Base-by-base conservation (phyloP, 2,113 vertebrate genomes). In the Spea multiplicata region DNA sequence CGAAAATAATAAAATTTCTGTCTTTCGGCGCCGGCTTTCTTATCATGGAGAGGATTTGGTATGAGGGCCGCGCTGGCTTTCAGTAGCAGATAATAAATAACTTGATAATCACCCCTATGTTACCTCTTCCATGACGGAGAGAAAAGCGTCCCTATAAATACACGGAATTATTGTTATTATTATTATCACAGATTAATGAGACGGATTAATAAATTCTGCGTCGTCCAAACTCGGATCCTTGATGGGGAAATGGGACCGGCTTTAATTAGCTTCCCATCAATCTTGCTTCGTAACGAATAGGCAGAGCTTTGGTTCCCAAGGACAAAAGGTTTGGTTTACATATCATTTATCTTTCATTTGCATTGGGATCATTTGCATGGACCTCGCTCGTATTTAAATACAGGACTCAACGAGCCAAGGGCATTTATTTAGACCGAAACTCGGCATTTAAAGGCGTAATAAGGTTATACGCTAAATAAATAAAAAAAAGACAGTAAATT, bases 181-280 rank as follows among this genome's bases (percentile, higher is more conserved):
- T 46, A 50, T 67, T 67, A 44, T 12, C 55, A 30, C 49, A 75
- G 74, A 75, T 75, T 75, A 66, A 75, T 75, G 74, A 55, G n/a
- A n/a, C 6, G 65, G 48, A 17, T 5, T 6, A 1, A n/a, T n/a
- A 16, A 3, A 44, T 53, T 62, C 73, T 49, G 72, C n/a, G 44
- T 50, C 13, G 48, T 47, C 59, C 61, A 50, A 17, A 13, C 73
- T 46, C 10, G 49, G 44, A 49, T 55, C 55, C 30, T 75, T 10
- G 55, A 30, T 48, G 17, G 61, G 64, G 53, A 68, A n/a, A 67
- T 17, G 65, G 74, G 30, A 9, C 74, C 5, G 44, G 3, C 75
- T 59, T 67, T 76, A 69, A 76, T 76, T 76, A 76, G 75, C 44
- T 46, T 69, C 50, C 69, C 65, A 76, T 76, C 57, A 76, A 76